A percentile compares a stretch with the other conserved stretches of the same genome.
phyloP scores from a whole-genome alignment of 1,140 invertebrate genomes.

The Ceratina australensis region DNA sequence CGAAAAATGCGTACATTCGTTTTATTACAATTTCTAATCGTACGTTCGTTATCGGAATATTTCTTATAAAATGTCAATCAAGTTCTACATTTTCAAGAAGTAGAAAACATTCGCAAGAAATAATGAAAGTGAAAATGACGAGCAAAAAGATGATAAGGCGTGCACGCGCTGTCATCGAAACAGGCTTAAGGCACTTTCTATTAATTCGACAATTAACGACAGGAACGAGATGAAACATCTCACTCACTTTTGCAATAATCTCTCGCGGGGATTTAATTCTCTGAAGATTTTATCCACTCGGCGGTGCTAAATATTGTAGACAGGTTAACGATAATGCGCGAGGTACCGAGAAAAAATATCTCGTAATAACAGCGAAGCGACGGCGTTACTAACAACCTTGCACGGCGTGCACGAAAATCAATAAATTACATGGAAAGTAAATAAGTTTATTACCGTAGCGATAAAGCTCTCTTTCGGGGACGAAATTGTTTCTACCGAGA shows the following conservation, averaged over 20 bases:
- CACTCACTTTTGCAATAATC: neutral
- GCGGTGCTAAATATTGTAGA: neutral
- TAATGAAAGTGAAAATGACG: neutral
- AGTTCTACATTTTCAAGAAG: too few species aligned
- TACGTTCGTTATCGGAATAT: too few species aligned
- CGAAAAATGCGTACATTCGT: too few species aligned
- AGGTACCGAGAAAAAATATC: neutral
- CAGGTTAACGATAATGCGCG: neutral
- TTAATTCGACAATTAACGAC: too few species aligned
- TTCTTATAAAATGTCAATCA: too few species aligned
- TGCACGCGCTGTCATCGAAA: slow-evolving; percentile 26
- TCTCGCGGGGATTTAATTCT: slow-evolving; percentile 5
- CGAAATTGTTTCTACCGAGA: neutral
- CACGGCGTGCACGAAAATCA: too few species aligned
- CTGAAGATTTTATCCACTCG: neutral
- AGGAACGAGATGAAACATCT: too few species aligned
- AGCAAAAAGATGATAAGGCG: slow-evolving; percentile 4
- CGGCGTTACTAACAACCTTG: neutral
- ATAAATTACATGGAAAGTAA: neutral
- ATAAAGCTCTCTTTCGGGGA: neutral
- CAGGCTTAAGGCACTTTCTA: slow-evolving; percentile 7
- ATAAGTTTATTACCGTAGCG: neutral
- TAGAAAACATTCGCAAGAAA: too few species aligned
- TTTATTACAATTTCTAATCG: too few species aligned
- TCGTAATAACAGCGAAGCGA: neutral